Base-by-base conservation (phyloP, 1,140 invertebrate genomes). In the Glomeris maerens region DNA sequence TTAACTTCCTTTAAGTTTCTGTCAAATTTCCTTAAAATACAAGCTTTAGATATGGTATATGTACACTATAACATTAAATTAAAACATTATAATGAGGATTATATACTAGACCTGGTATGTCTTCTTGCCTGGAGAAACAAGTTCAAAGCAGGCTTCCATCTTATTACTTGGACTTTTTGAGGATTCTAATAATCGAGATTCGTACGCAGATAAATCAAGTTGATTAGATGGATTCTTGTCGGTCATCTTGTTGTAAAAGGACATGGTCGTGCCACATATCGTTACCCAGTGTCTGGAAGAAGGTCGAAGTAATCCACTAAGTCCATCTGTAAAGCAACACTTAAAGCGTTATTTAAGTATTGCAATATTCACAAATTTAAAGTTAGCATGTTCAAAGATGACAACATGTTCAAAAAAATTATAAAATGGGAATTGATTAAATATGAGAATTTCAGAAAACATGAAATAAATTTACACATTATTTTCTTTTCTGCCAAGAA, bases 21-120 rank as follows among this genome's bases (percentile, higher is more conserved):
- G 25, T 5, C 40, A 25, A 17, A 10, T 21, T 21, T 5, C 25
- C 20, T 10, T 42, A 25, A 5, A 10, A 42, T 42, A 5, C 5
- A 21, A 4, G 25, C 40, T 42, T 4, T 21, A 7, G 20, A 7
- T 4, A 42, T 4, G 25, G 40, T 42, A 42, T 42, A 5, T 21
- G 5, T 21, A 5, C 40, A 21, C 20, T n/a, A n/a, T n/a, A n/a
- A n/a, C n/a, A n/a, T n/a, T n/a, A n/a, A n/a, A n/a, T n/a, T n/a
- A n/a, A n/a, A n/a, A n/a, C n/a, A n/a, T n/a, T n/a, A n/a, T n/a
- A n/a, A n/a, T n/a, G n/a, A n/a, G n/a, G n/a, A n/a, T n/a, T n/a
- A n/a, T n/a, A n/a, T n/a, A n/a, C n/a, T n/a, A n/a, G n/a, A 42
- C 40, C 20, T 42, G 40, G 20, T 42, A 42, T 5, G 40, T 42